These are phyloP conservation scores for Pocillopora damicornis DNA, from an alignment of 64 coral and sea anemone genomes.

Conservation along the genomic window DNA sequence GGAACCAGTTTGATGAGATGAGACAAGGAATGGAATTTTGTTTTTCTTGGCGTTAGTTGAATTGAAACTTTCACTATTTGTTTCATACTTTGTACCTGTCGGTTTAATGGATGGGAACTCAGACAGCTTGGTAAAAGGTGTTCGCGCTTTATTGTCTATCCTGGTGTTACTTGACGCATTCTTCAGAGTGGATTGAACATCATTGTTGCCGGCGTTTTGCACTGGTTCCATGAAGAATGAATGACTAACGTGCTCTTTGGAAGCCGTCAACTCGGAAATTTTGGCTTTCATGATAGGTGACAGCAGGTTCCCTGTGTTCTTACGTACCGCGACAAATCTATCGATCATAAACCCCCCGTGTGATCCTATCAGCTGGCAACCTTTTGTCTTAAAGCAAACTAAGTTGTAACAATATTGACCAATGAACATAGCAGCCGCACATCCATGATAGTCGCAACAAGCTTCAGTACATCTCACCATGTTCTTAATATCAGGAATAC, in stretches of 20 bases:
- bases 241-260: not conserved
- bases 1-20: not conserved
- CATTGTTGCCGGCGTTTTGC: not conserved
- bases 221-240: slow-evolving; percentile 6
- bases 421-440: slow-evolving; percentile 63
- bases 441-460: slow-evolving; percentile 61
- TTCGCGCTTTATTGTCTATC: not conserved
- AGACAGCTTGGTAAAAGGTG: not conserved
- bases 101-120: not conserved
- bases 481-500: slow-evolving; percentile 47
- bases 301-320: not conserved
- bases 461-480: slow-evolving; percentile 49
- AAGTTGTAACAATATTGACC: slow-evolving; percentile 74
- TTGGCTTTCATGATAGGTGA: slow-evolving; percentile 3
- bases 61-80: not conserved
- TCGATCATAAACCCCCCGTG: slow-evolving; percentile 56
- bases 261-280: not conserved
- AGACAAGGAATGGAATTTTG: slow-evolving; percentile 1
- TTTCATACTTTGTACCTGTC: not conserved
- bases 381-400: slow-evolving; percentile 54
- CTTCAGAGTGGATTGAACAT: not conserved
- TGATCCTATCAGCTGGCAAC: slow-evolving; percentile 46
- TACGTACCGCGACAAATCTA: slow-evolving; percentile 57
- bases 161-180: not conserved
- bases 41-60: not conserved